Evolutionary conservation across 2,113 vertebrate species (phyloP), one percentile per base, ranked within the genome.

Genomic region (Crotophaga sulcirostris): DNA sequence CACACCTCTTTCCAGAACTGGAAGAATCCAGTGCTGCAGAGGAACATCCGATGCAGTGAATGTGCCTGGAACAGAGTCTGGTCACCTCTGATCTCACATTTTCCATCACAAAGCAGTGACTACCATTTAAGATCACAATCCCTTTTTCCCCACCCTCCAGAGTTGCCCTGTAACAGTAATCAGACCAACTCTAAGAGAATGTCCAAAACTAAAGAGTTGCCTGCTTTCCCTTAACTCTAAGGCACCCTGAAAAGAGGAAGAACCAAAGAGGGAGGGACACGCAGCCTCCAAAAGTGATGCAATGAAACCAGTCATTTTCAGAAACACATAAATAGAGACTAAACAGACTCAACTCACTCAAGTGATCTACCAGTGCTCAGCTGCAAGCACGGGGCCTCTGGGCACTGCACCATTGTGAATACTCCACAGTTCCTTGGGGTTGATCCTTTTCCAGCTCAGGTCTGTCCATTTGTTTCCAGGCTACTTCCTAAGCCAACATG

Each of bases 231-330:
- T 52, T 45, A 66, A 86, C 92, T 84, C 82, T 84, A 95, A 94
- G 93, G 95, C 90, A 97, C 93, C 92, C 94, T 95, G 84, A 44
- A 49, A 69, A 73, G 66, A 91, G 38, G 70, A 89, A 87, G 45
- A 85, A 58, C 45, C 78, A 78, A 23, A 64, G 62, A 79, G 81
- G 87, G 49, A 11, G 52, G 49, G 68, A 45, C 23, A 5, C 23
- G 47, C 76, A 94, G 73, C 93, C 76, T 82, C 88, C 83, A 84
- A 1, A 56, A 70, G 59, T 28, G 82, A 54, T 6, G 80, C 0
- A 1, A 91, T 51, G 68, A 90, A 90, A 83, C 83, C 90, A 82
- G 55, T 89, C 90, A 87, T 55, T 78, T 81, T 55, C 49, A 74
- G 34, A 58, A 86, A 91, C 40, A 33, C 47, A 44, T 40, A 64